Evolutionary conservation across 2,797 vertebrate genomes (phyloP), one percentile per base, ranked within the genome.

Genomic region (Remorina albescens): DNA sequence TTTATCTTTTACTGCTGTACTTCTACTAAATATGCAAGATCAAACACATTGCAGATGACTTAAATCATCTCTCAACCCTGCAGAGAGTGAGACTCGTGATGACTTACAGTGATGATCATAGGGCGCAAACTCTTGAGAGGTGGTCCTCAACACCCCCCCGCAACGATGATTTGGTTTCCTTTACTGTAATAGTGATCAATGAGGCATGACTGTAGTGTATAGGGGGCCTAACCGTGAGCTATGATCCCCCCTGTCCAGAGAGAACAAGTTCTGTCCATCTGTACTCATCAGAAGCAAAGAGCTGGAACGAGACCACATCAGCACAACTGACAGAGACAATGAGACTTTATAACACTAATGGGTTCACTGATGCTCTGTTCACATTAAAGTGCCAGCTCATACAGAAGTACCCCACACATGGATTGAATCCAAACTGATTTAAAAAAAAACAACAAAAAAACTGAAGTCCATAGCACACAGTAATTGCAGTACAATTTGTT

Each of bases 311-410:
- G 80, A 89, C 83, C 83, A 82, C 87, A 93, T 92, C 92, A 93
- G 92, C 92, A 92, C 87, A 93, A 88, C 88, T 89, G 90, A 91
- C 87, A 84, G 75, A 82, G 80, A 82, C 84, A 82, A 93, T 88
- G 88, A 91, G 86, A 90, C 88, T 92, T 92, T 90, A 92, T 91
- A 69, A 69, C 72, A 19, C 81, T 78, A 82, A 89, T 84, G 71
- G 81, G 59, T 81, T 76, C 76, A 55, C 79, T 87, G 83, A 84
- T 88, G 75, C 84, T 63, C 72, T 59, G 71, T 58, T 83, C 83
- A 67, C 65, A 85, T 70, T 78, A 42, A 83, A 82, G 71, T 71
- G 64, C 61, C 61, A 54, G 39, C 30, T 32, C 42, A 32, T 42
- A 65, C 55, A 70, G 63, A 63, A 41, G 57, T 28, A 25, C 41